Base-by-base conservation (phyloP, 2,888 invertebrate species). In the Nymphalis polychloros region DNA sequence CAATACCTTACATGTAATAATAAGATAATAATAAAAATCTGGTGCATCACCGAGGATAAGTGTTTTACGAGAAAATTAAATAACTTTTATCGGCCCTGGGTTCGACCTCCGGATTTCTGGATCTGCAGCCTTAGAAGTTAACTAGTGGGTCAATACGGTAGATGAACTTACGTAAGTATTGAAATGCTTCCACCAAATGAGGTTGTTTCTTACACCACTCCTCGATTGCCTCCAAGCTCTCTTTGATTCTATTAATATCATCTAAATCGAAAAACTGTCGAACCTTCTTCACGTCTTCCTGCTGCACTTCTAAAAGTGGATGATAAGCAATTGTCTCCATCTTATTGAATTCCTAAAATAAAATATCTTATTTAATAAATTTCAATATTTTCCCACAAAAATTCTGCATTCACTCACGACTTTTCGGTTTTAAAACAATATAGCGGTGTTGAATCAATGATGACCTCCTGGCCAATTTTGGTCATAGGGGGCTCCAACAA, bases 121-220 rank as follows among this genome's bases (percentile, higher is more conserved):
- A 41, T 41, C 13, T 41, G 41, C 41, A 13, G 13, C 13, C 41
- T 13, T 41, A 41, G 10, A 13, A 13, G 0, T 4, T 41, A 41
- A 41, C 41, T 13, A 41, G 5, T 10, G 13, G 0, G 3, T 8
- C 20, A 20, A 31, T 16, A 16, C 5, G 17, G 20, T n/a, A 57
- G 13, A 19, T 59, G 23, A 47, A 60, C 60, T 63, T 63, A 63
- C 63, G 20, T n/a, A 63, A n/a, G 10, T 55, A 46, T 55, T 63
- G 52, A 46, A 23, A 55, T 8, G 46, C 63, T 63, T 63, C 63
- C 13, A 27, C 63, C 31, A 63, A 46, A 63, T 63, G 63, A 23
- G 49, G 35, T 55, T 63, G 46, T 35, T 63, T 63, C 46, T 63
- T 63, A 46, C 27, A 47, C 63, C 63, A 63, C 0, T 63, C 53